Conservation (phyloP, 1,140 invertebrate species). For the Tigriopus japonicus region DNA sequence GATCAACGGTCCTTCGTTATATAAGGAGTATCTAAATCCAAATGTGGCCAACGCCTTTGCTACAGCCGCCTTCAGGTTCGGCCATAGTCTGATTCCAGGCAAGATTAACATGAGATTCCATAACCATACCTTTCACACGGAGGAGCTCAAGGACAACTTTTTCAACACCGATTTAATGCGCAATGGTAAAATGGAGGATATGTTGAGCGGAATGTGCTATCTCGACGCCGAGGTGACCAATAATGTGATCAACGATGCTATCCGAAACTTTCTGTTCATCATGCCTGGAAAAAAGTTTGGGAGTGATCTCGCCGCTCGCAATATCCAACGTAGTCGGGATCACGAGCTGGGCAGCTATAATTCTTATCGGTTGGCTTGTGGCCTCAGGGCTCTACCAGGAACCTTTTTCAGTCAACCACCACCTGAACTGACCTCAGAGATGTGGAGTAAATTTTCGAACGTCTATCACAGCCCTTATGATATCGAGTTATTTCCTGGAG, state of each 20-base stretch:
- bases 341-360: constrained; percentile 79
- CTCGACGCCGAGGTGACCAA: background rate
- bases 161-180: background rate
- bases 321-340: constrained; percentile 80
- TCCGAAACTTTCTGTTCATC: constrained; percentile 26
- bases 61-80: constrained; percentile 70
- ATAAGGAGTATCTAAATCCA: constrained; percentile 62
- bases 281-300: constrained; percentile 25
- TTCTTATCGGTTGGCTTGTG: constrained; percentile 34
- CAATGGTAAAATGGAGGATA: background rate
- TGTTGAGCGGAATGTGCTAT: background rate
- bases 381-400: background rate
- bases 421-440: background rate
- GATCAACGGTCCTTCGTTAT: constrained; percentile 31
- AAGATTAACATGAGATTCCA: constrained; percentile 42
- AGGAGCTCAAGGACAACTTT: background rate
- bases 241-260: background rate
- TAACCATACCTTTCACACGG: constrained; percentile 35
- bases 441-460: background rate
- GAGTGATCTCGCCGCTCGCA: constrained; percentile 72
- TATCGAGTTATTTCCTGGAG: constrained; percentile 21
- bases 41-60: constrained; percentile 68
- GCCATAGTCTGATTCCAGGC: constrained; percentile 58
- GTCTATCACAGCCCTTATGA: constrained; percentile 17
- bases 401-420: background rate